phyloP scores from a whole-genome alignment of 2,888 invertebrate species.

The Emmelina monodactyla region DNA sequence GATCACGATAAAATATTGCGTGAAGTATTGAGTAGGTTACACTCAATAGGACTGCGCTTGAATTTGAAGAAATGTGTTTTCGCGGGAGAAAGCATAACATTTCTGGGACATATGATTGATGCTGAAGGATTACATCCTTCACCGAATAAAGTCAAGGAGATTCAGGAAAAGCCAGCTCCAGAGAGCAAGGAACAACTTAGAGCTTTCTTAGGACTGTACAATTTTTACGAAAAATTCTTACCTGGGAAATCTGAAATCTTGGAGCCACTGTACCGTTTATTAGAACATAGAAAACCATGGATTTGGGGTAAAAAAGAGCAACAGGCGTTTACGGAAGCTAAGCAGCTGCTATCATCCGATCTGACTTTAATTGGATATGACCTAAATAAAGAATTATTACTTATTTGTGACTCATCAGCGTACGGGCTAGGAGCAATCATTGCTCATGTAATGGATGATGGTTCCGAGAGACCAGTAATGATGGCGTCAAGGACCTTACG shows the following conservation, averaged over 20 bases:
- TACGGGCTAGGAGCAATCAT: constrained; percentile 15
- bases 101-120: constrained; percentile 18
- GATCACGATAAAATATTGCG: constrained; percentile 1
- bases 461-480: constrained; percentile 10
- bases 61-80: constrained; percentile 15
- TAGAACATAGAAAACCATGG: constrained; percentile 11
- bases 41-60: constrained; percentile 13
- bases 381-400: constrained; percentile 9
- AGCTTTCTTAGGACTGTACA: constrained; percentile 18
- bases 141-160: constrained; percentile 14
- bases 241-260: constrained; percentile 16
- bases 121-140: constrained; percentile 14
- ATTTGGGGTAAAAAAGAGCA: constrained; percentile 12
- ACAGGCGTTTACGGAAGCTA: constrained; percentile 8
- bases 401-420: constrained; percentile 16
- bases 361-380: constrained; percentile 15
- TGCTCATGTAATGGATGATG: no score
- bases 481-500: constrained; percentile 14
- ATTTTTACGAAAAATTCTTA: constrained; percentile 19
- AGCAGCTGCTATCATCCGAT: constrained; percentile 12
- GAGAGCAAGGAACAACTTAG: no score
- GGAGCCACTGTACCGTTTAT: constrained; percentile 15
- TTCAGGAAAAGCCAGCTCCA: no score
- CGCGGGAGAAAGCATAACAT: no score
- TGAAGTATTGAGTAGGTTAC: constrained; percentile 8